A percentile compares a stretch with the other conserved stretches of the same genome.
These are phyloP conservation scores for Heteromyza rotundicornis DNA, from an alignment of 2,888 invertebrate species.

Conservation along the genomic window DNA sequence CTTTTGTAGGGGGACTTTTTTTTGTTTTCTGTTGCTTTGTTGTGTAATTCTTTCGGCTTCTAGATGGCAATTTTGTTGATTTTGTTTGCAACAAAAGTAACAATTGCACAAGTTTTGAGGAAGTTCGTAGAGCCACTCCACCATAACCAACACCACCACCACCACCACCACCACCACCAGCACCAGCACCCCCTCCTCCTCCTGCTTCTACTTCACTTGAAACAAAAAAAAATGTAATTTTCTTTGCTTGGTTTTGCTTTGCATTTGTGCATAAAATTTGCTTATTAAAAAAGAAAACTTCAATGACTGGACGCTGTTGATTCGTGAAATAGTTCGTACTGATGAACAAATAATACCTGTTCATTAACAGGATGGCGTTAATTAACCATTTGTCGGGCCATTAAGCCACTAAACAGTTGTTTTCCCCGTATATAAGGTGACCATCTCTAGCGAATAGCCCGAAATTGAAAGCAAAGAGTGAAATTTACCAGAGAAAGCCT, in stretches of 20 bases:
- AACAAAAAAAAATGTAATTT: not conserved
- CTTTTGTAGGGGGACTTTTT: no score
- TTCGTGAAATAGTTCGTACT: no score
- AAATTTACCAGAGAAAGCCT: not conserved
- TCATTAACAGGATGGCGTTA: no score
- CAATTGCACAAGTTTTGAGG: conserved; percentile 3
- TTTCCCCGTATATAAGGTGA: no score
- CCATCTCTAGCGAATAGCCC: no score
- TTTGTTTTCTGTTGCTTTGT: not conserved
- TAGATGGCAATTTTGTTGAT: not conserved
- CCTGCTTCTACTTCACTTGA: not conserved
- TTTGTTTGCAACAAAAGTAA: conserved; percentile 2
- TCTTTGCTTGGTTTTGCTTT: not conserved
- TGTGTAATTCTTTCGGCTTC: not conserved
- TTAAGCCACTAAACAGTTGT: no score
- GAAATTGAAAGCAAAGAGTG: not conserved
- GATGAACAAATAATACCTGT: no score
- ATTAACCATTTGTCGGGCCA: no score
- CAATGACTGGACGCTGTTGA: not conserved
- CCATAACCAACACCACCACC: no score
- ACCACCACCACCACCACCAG: not conserved
- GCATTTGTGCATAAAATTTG: not conserved
- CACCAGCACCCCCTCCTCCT: not conserved
- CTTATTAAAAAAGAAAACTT: no score
- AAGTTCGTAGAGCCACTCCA: no score